These are phyloP conservation scores for Astatotilapia flaviijosephi DNA, from an alignment of 2,113 vertebrate species.

Conservation along the genomic window DNA sequence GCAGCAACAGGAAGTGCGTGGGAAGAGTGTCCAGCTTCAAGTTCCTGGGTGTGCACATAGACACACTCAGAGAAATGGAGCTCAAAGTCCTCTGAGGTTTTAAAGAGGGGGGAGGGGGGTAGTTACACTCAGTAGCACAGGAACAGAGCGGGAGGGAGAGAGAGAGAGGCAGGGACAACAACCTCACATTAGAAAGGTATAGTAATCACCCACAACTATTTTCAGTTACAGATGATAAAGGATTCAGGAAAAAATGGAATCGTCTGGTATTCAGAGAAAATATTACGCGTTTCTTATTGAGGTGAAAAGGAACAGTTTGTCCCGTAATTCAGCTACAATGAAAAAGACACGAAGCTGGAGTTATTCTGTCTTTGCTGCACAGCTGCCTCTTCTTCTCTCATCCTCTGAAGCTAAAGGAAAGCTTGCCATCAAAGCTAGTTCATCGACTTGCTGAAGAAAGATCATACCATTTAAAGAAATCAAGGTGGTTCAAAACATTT, in stretches of 20 bases:
- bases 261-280: too few species aligned
- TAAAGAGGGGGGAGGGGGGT: neutral
- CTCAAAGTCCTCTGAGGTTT: neutral
- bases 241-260: too few species aligned
- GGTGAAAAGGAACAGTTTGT: too few species aligned
- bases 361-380: too few species aligned
- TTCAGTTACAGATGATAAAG: too few species aligned
- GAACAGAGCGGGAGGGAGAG: accelerated
- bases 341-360: too few species aligned
- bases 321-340: too few species aligned
- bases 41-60: neutral
- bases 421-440: neutral
- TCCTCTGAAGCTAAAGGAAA: neutral
- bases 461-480: neutral
- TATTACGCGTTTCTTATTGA: accelerated
- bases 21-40: neutral
- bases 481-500: neutral
- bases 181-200: accelerated
- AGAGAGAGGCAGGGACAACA: too few species aligned
- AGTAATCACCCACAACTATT: too few species aligned
- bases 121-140: neutral
- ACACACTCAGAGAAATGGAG: neutral
- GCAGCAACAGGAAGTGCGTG: neutral
- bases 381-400: too few species aligned
- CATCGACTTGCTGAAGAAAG: neutral